Conservation (phyloP, 2,797 vertebrate species). For the Sparus aurata region DNA sequence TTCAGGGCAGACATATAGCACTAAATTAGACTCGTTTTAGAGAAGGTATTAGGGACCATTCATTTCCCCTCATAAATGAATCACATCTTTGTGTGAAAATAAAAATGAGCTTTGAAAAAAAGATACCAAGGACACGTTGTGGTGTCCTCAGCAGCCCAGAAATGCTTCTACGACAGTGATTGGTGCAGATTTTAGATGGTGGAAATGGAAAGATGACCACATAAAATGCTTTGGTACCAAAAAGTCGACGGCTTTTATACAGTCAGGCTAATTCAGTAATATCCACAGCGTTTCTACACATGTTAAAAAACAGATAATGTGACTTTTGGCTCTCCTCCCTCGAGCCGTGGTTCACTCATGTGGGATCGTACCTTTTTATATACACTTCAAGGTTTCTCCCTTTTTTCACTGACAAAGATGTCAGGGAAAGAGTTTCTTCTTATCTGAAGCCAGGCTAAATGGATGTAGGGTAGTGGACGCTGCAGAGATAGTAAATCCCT, state of each 20-base stretch:
- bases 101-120: not conserved
- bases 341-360: not conserved
- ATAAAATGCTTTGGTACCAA: not conserved
- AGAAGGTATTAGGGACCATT: not conserved
- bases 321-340: not conserved
- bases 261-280: not conserved
- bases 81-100: conserved; percentile 7
- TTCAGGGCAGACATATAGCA: not conserved
- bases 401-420: not conserved
- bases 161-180: not conserved
- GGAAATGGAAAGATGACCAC: not conserved
- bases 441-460: not conserved
- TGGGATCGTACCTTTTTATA: not conserved
- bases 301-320: not conserved
- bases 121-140: not conserved
- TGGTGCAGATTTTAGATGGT: not conserved
- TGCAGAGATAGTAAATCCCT: not conserved
- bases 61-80: not conserved
- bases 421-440: not conserved
- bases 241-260: not conserved
- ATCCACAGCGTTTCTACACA: not conserved
- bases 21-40: not conserved
- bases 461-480: not conserved
- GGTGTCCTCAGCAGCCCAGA: not conserved
- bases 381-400: not conserved